Conservation (phyloP, 2,888 invertebrate species). For the Chironomus tentans region DNA sequence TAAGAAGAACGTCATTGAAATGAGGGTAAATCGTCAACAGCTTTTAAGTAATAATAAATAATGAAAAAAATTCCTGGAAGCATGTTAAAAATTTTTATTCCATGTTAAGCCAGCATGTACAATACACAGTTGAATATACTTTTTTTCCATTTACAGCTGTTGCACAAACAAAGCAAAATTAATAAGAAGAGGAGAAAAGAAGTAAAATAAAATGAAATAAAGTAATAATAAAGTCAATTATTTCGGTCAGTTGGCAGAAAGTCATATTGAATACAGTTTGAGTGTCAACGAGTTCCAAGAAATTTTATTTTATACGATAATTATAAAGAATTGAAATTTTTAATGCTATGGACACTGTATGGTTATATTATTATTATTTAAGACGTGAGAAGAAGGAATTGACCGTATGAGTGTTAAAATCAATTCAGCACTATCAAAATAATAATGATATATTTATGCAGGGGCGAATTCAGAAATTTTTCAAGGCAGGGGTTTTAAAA, state of each 20-base stretch:
- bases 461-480: too few relatives aligned
- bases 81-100: background rate
- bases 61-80: background rate
- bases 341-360: background rate
- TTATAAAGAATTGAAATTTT: background rate
- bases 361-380: too few relatives aligned
- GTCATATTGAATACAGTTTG: background rate
- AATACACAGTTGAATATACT: background rate
- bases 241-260: slow-evolving; percentile 1
- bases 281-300: background rate
- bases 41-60: too few relatives aligned
- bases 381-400: background rate
- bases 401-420: background rate
- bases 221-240: background rate
- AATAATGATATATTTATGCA: background rate
- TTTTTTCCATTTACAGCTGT: background rate
- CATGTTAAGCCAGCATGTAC: background rate
- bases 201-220: too few relatives aligned
- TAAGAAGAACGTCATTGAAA: too few relatives aligned
- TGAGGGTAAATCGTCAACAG: too few relatives aligned
- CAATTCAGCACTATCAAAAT: too few relatives aligned
- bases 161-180: background rate
- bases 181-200: background rate
- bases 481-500: too few relatives aligned
- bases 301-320: background rate